These are phyloP conservation scores for Phoxinus phoxinus DNA, from an alignment of 2,113 vertebrate genomes.

Conservation along the genomic window DNA sequence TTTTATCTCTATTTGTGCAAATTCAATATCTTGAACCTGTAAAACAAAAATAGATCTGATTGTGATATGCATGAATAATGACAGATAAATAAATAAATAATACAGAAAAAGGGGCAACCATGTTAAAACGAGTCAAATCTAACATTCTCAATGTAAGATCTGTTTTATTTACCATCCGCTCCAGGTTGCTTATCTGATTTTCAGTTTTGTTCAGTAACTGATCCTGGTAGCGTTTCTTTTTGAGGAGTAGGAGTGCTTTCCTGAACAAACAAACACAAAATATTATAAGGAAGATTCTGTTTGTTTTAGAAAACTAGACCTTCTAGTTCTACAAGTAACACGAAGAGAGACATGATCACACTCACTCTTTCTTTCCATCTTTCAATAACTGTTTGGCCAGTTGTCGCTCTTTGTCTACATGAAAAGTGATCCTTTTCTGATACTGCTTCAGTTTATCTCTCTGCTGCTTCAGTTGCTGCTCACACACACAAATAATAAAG, in stretches of 20 bases:
- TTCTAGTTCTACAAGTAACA: neutral
- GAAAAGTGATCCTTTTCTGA: conserved; percentile 83
- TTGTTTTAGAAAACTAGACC: neutral
- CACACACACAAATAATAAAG: conserved; percentile 2
- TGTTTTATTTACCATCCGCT: conserved; percentile 84
- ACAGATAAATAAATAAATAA: neutral
- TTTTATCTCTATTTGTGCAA: conserved; percentile 94
- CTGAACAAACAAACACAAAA: conserved; percentile 66
- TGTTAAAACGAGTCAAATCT: neutral
- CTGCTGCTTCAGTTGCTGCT: conserved; percentile 95
- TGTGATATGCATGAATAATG: neutral
- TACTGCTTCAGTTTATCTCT: conserved; percentile 92
- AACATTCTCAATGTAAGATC: neutral
- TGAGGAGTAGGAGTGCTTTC: conserved; percentile 89
- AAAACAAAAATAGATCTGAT: neutral
- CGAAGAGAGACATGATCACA: neutral
- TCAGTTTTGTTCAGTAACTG: conserved; percentile 92
- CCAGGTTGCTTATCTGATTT: conserved; percentile 94
- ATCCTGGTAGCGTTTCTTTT: conserved; percentile 95
- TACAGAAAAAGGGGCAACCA: neutral
- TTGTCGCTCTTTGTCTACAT: conserved; percentile 84
- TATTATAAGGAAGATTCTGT: neutral
- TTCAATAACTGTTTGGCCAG: conserved; percentile 88
- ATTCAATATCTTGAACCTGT: conserved; percentile 96
- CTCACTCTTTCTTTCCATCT: conserved; percentile 91